Percentiles rank a stretch among this genome's conserved stretches.
phyloP scores from a whole-genome alignment of 2,797 vertebrate species.

The Garrulus glandarius region DNA sequence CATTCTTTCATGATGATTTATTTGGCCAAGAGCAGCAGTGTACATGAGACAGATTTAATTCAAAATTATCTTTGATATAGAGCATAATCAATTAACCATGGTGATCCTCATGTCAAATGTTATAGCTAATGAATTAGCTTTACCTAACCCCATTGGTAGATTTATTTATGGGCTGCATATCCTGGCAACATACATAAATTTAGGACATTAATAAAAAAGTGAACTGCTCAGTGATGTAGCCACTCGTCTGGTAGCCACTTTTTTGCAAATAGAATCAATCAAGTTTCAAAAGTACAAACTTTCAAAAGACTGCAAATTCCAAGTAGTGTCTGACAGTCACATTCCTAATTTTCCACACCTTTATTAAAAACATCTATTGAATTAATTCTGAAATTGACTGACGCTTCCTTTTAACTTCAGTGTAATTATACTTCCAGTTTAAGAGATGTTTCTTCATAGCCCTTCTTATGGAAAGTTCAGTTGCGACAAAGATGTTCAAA shows the following conservation, averaged over 20 bases:
- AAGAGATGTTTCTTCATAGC: background rate
- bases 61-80: background rate
- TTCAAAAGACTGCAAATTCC: background rate
- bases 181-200: background rate
- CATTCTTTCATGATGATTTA: background rate
- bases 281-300: background rate
- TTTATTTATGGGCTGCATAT: background rate
- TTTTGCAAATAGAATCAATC: background rate
- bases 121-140: background rate
- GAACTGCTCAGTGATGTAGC: background rate
- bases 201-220: background rate
- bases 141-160: background rate
- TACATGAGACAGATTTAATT: background rate
- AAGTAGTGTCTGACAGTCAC: background rate
- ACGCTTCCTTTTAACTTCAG: background rate
- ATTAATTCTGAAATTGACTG: background rate
- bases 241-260: background rate
- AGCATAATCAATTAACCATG: background rate
- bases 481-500: background rate
- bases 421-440: background rate
- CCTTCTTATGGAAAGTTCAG: background rate
- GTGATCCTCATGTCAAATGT: background rate
- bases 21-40: background rate
- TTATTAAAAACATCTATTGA: background rate
- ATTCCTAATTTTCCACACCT: background rate